These are phyloP conservation scores for Neotoxoptera formosana DNA, from an alignment of 1,140 invertebrate genomes.

Conservation along the genomic window DNA sequence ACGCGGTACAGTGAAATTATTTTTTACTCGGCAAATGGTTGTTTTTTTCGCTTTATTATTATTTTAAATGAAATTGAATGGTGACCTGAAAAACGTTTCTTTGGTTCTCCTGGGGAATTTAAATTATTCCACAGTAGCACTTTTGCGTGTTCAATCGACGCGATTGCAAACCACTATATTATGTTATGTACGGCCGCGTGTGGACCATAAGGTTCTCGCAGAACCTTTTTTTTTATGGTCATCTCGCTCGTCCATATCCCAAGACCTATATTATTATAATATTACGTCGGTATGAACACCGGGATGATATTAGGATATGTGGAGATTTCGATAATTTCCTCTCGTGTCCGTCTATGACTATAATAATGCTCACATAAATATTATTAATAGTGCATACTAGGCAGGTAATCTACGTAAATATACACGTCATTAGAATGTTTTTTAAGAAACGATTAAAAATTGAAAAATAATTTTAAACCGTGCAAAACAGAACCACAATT, in stretches of 20 bases:
- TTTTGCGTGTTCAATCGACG: neutral
- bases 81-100: neutral
- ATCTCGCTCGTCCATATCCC: neutral
- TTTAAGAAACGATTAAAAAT: too few relatives aligned
- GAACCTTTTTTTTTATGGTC: neutral
- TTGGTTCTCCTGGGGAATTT: slow-evolving; percentile 3
- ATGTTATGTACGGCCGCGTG: neutral
- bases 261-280: neutral
- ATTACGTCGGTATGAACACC: neutral
- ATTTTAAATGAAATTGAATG: slow-evolving; percentile 20
- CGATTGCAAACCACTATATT: neutral
- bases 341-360: neutral
- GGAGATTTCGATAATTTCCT: neutral
- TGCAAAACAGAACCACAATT: neutral
- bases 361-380: neutral
- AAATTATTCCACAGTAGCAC: neutral
- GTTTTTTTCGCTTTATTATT: neutral
- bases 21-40: neutral
- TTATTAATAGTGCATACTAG: neutral
- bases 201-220: neutral
- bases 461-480: too few relatives aligned
- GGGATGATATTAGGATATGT: too few relatives aligned
- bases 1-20: neutral
- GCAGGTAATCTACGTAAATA: too few relatives aligned
- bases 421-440: neutral